Evolutionary conservation across 2,113 vertebrate genomes (phyloP), one percentile per base, ranked within the genome.

Genomic region (Miniopterus natalensis): DNA sequence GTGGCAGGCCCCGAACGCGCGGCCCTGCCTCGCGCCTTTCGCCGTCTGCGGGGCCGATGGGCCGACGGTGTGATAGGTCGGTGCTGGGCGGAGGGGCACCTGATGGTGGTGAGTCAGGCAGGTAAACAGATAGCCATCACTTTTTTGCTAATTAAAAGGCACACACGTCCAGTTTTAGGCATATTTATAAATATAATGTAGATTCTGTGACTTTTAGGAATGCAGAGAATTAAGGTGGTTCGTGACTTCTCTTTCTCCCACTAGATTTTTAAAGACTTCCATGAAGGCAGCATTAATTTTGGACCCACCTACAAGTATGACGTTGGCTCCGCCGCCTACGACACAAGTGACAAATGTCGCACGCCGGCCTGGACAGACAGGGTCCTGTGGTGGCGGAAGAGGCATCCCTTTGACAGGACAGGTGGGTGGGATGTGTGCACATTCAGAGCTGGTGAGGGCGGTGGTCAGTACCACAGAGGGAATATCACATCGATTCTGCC

Each of bases 291-390:
- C 86, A 99, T 99, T 96, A 98, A 98, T 90, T 99, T 99, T 96
- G 98, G 98, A 55, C 99, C 99, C 95, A 99, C 99, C 29, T 99
- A 99, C 90, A 99, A 99, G 91, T 99, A 99, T 0, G 99, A 99
- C 0, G 97, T 99, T 61, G 98, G 98, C 90, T 99, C 99, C 0
- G 98, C 98, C 6, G 98, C 98, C 96, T 99, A 99, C 0, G 99
- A 99, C 61, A 99, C 98, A 7, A 99, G 99, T 18, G 99, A 99
- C 87, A 99, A 99, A 18, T 99, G 98, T 90, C 98, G 99, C 86
- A 99, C 98, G 13, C 99, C 99, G 1, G 99, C 99, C 5, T 99
- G 99, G 99, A 99, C 99, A 31, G 99, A 99, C 96, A 96, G 99
- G 95, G 99, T 99, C 53, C 98, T 99, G 88, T 99, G 98, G 98